A percentile compares a stretch with the other conserved stretches of the same genome.
Evolutionary conservation across 2,888 invertebrate species (phyloP).

Genomic region (Litoditis marina): DNA sequence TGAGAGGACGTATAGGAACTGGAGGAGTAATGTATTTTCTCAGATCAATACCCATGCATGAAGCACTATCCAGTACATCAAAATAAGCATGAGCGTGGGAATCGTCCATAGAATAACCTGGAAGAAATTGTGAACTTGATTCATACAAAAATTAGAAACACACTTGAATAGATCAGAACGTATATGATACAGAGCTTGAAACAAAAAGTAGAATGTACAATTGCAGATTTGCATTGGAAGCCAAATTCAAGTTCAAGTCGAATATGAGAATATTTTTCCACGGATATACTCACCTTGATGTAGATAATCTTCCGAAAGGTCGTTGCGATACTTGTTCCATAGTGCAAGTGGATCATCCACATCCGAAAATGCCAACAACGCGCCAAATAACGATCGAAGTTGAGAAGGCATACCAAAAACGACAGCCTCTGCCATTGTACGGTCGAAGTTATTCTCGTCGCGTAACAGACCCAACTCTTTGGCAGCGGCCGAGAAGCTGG

Average conservation of each 20-base stretch:
- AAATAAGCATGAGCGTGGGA: conserved; percentile 17
- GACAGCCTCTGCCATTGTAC: conserved; percentile 5
- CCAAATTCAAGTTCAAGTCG: too few relatives aligned
- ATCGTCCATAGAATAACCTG: neutral
- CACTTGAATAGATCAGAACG: too few relatives aligned
- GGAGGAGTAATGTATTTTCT: too few relatives aligned
- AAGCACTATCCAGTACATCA: conserved; percentile 2
- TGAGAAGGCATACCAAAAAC: conserved; percentile 18
- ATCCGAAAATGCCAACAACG: conserved; percentile 5
- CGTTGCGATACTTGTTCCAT: conserved; percentile 8
- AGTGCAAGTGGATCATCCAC: conserved; percentile 1
- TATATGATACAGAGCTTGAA: too few relatives aligned
- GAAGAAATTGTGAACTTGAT: too few relatives aligned
- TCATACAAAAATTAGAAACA: too few relatives aligned
- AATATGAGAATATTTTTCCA: too few relatives aligned
- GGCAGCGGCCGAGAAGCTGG: conserved; percentile 1
- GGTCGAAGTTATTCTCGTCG: neutral
- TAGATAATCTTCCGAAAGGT: conserved; percentile 8
- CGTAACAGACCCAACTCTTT: neutral
- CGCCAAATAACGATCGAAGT: conserved; percentile 15
- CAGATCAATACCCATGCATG: neutral
- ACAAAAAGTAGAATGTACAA: too few relatives aligned
- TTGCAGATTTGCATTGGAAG: too few relatives aligned
- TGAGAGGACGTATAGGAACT: too few relatives aligned
- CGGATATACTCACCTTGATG: too few relatives aligned